Percentiles rank a stretch among this genome's conserved stretches.
These are phyloP conservation scores for Pycnonotus jocosus DNA, from an alignment of 2,113 vertebrate species.

Conservation along the genomic window DNA sequence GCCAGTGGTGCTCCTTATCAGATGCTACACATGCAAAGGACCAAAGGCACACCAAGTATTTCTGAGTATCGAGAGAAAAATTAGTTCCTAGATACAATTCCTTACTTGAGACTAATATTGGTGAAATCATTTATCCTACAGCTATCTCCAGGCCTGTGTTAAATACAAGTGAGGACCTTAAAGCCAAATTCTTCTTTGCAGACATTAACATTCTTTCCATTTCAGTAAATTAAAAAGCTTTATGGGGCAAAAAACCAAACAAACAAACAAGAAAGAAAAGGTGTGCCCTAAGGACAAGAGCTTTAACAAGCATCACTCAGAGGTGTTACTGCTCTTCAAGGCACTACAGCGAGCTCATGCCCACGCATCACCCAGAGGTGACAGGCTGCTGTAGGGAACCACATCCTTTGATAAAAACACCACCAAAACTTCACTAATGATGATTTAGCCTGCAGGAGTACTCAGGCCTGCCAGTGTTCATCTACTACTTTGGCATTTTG, in stretches of 20 bases:
- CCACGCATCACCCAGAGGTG: neutral
- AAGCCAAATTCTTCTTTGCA: neutral
- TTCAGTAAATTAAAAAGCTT: neutral
- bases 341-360: neutral
- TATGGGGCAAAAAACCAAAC: neutral
- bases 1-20: neutral
- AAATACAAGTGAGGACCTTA: neutral
- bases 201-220: neutral
- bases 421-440: neutral
- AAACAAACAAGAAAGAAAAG: neutral
- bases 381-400: neutral
- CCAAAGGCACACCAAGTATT: neutral
- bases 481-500: neutral
- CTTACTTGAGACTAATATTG: neutral
- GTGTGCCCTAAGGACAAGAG: neutral
- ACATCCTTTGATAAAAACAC: neutral
- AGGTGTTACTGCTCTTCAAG: neutral
- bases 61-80: neutral
- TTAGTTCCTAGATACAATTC: neutral
- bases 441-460: neutral
- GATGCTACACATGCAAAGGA: neutral
- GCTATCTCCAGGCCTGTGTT: neutral
- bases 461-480: neutral
- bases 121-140: neutral
- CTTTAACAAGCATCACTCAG: neutral